Conservation (phyloP, 2,113 vertebrate species). For the Sminthopsis crassicaudata region DNA sequence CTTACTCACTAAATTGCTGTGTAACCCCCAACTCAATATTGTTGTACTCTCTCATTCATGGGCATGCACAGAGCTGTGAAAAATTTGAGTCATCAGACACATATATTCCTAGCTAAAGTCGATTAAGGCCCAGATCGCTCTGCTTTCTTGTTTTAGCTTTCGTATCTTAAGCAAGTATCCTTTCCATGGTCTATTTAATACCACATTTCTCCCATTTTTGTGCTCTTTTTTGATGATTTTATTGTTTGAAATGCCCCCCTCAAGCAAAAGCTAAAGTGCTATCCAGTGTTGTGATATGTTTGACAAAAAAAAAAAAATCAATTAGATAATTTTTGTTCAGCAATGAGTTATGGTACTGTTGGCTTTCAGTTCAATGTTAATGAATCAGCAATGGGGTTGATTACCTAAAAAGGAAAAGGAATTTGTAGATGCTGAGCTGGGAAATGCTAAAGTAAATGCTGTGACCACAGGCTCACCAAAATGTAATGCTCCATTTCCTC, state of each 20-base stretch:
- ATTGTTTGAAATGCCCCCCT: background rate
- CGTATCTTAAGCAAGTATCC: background rate
- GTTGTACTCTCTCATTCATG: background rate
- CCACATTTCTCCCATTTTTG: background rate
- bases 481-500: background rate
- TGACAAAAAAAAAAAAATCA: background rate
- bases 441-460: background rate
- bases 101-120: background rate
- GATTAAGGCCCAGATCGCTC: background rate
- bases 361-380: background rate
- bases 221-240: background rate
- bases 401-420: background rate
- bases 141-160: background rate
- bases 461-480: background rate
- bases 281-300: background rate
- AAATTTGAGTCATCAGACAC: background rate
- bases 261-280: background rate
- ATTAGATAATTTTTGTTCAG: background rate
- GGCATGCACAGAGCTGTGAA: background rate
- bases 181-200: background rate
- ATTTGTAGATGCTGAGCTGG: background rate
- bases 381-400: background rate
- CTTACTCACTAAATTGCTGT: background rate
- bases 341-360: background rate
- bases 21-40: background rate